Base-by-base conservation (phyloP, 2,888 invertebrate species). In the Zygaena filipendulae region DNA sequence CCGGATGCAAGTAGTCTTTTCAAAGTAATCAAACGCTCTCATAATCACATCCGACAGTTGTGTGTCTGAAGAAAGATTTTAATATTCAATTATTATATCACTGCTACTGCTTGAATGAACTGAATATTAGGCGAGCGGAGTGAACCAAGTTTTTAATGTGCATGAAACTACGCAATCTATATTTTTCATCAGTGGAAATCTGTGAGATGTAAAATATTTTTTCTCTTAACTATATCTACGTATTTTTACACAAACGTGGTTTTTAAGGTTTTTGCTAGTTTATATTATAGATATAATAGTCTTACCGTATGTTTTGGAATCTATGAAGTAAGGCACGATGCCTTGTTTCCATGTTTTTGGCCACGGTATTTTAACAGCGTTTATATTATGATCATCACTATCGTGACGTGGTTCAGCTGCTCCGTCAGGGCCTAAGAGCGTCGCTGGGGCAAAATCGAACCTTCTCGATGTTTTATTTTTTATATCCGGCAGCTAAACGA, bases 301-400 rank as follows among this genome's bases (percentile, higher is more conserved):
- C 45, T 42, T 45, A 66, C 75, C 75, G 30, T 77, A 75, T 14
- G 64, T 68, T 30, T 51, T 71, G 2, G 66, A 45, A 32, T 77
- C 72, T 7, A 75, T 71, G 31, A 59, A 75, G 33, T 59, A 77
- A 0, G 75, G 75, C 2, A 77, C 43, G 3, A 77, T 66, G 19
- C 66, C 74, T 24, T 60, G 50, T 10, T 43, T 52, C 62, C 71
- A 75, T 10, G 46, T 41, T 34, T 62, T 63, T n/a, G 40, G 49
- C 47, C 57, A 52, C 0, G 39, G 36, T 3, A 47, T 35, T 16
- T 21, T 34, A 1, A 33, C 27, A 0, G 7, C 6, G 2, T 21
- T 11, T 2, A 6, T 7, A 6, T 30, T 10, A n/a, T n/a, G n/a
- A n/a, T n/a, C n/a, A n/a, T n/a, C n/a, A n/a, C n/a, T n/a, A n/a